Evolutionary conservation across 2,888 invertebrate species (phyloP), one percentile per base, ranked within the genome.

Genomic region (Andrena marginata): DNA sequence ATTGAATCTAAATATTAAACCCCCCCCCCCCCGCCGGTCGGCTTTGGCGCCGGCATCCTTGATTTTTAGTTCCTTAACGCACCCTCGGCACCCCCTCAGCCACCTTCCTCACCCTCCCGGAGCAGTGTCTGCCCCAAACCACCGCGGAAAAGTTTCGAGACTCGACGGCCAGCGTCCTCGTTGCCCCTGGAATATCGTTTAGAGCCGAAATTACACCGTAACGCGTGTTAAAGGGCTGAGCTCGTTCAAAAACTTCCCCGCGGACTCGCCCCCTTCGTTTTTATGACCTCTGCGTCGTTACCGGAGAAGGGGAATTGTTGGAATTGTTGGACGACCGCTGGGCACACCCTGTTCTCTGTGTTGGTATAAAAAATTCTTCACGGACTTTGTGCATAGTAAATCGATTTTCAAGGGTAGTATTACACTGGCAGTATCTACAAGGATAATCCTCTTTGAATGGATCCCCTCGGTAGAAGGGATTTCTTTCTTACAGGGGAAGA

Each of bases 1-100:
- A 92, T 92, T 92, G 93, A 92, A 92, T 93, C 91, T 93, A 92
- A 93, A 93, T 93, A 92, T 93, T 92, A 92, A 92, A 92, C 85
- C 73, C 33, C 86, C 77, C 72, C 70, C 69, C 85, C 73, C 33
- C 86, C 77, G 70, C 70, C 69, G 82, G 62, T 81, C 42, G 88
- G 87, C 87, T 85, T 86, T 89, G 89, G 89, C 91, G 89, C 87
- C 89, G 60, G 33, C 75, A 83, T 87, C 87, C 91, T 90, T 89
- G 87, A 90, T 80, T 84, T 75, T 82, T 70, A 60, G 75, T 75
- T 76, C 88, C 87, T 89, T 86, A 84, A 77, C 82, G 71, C 77
- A 65, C 56, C 75, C 69, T 56, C 26, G 20, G 13, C 60, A 26
- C 49, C 54, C 6, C 20, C 23, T 26, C 42, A 35, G 70, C 23